A percentile compares a stretch with the other conserved stretches of the same genome.
Conservation (phyloP, 2,888 invertebrate species). For the Perithous albicinctus region DNA sequence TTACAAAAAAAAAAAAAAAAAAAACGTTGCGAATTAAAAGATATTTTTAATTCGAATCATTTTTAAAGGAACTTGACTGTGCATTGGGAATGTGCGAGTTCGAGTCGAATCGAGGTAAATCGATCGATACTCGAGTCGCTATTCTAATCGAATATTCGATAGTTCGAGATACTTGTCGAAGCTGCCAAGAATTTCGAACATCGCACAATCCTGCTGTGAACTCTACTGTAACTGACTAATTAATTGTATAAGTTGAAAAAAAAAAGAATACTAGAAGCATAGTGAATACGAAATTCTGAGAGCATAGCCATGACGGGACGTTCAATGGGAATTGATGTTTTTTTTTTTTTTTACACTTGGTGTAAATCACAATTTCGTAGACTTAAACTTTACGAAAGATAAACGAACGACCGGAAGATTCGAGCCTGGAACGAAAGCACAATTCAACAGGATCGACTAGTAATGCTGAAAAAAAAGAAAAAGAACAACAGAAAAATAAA, state of each 20-base stretch:
- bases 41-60: neutral
- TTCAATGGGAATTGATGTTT: constrained; percentile 78
- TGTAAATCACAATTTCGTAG: constrained; percentile 39
- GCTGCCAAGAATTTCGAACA: neutral
- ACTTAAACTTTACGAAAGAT: constrained; percentile 17
- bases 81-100: constrained; percentile 4
- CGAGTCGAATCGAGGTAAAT: neutral
- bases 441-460: constrained; percentile 57
- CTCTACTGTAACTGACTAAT: constrained; percentile 13
- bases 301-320: constrained; percentile 5
- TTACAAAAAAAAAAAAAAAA: no score
- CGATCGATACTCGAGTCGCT: neutral
- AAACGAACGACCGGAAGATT: constrained; percentile 6
- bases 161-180: neutral
- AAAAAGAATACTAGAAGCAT: constrained; percentile 4
- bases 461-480: constrained; percentile 30
- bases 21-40: constrained; percentile 8
- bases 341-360: constrained; percentile 76
- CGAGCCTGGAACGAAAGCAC: neutral
- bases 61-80: neutral
- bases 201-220: constrained; percentile 20
- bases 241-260: constrained; percentile 11
- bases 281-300: constrained; percentile 36
- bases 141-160: constrained; percentile 9
- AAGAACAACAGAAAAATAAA: no score